Conservation (phyloP, 2,797 vertebrate genomes). For the Antrozous pallidus region DNA sequence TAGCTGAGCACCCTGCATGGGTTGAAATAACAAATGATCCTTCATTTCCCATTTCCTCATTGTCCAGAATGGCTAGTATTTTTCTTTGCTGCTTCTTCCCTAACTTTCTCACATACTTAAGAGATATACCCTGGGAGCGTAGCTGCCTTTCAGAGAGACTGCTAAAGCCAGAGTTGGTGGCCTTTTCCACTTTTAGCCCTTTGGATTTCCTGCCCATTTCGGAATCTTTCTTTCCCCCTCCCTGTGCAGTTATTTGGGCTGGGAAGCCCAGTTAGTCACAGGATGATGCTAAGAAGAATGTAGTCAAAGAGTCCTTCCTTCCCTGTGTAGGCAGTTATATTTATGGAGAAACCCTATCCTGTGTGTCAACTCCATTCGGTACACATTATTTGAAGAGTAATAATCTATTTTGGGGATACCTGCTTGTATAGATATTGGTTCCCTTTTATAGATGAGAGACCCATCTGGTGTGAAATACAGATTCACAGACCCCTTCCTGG, state of each 20-base stretch:
- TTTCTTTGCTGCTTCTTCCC: not conserved
- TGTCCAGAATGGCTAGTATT: not conserved
- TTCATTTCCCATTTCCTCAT: not conserved
- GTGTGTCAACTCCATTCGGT: not conserved
- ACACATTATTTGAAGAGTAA: not conserved
- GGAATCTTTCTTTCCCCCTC: not conserved
- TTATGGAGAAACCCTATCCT: not conserved
- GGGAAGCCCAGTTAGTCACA: not conserved
- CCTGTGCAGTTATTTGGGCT: conserved; percentile 38
- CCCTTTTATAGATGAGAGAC: not conserved
- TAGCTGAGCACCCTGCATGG: not conserved
- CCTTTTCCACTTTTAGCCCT: conserved; percentile 15
- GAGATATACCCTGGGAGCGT: not conserved
- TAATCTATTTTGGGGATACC: not conserved
- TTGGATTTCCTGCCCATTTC: conserved; percentile 33
- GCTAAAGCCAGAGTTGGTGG: not conserved
- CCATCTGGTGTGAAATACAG: not conserved
- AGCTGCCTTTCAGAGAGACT: conserved; percentile 13
- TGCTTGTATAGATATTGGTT: not conserved
- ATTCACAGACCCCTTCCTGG: not conserved
- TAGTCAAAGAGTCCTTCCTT: not conserved
- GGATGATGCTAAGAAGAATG: not conserved
- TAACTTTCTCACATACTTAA: not conserved
- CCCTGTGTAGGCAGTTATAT: not conserved
- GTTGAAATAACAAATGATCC: not conserved